Evolutionary conservation across 2,797 vertebrate genomes (phyloP).

Genomic region (Leptatherina wallacei): DNA sequence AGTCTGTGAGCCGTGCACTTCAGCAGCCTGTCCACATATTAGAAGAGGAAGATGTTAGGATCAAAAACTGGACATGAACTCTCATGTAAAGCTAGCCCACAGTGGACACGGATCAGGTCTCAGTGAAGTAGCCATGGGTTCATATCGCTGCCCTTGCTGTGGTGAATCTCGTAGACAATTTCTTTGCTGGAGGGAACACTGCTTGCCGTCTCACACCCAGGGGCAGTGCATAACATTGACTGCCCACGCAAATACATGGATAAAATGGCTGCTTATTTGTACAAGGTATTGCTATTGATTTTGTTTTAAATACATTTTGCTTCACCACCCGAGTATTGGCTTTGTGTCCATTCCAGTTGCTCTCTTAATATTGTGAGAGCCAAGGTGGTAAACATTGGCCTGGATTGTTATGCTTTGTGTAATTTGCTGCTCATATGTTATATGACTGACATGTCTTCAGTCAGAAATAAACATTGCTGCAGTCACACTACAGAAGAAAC

Average conservation of each 20-base stretch:
- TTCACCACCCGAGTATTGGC: constrained; percentile 75
- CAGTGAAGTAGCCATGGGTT: constrained; percentile 48
- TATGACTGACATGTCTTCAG: constrained; percentile 41
- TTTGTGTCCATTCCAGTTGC: constrained; percentile 74
- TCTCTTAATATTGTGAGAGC: constrained; percentile 67
- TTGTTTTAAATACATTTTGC: constrained; percentile 80
- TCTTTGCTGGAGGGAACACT: constrained; percentile 55
- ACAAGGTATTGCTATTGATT: constrained; percentile 80
- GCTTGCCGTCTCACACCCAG: constrained; percentile 57
- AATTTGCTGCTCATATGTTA: constrained; percentile 51
- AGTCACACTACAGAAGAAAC: constrained; percentile 10
- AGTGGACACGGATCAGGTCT: constrained; percentile 57
- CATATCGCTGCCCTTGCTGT: constrained; percentile 39
- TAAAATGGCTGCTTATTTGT: constrained; percentile 77
- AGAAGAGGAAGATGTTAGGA: constrained; percentile 65
- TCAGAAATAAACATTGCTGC: constrained; percentile 7
- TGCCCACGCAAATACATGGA: constrained; percentile 74
- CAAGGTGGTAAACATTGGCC: constrained; percentile 51
- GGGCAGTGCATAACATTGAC: constrained; percentile 66
- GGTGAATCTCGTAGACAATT: constrained; percentile 58
- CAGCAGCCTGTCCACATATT: constrained; percentile 63
- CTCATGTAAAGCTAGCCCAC: constrained; percentile 56
- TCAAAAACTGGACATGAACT: constrained; percentile 66
- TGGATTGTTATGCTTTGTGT: constrained; percentile 44
- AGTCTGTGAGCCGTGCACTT: constrained; percentile 65